These are phyloP conservation scores for Toxostoma redivivum DNA, from an alignment of 2,113 vertebrate genomes.

Conservation along the genomic window DNA sequence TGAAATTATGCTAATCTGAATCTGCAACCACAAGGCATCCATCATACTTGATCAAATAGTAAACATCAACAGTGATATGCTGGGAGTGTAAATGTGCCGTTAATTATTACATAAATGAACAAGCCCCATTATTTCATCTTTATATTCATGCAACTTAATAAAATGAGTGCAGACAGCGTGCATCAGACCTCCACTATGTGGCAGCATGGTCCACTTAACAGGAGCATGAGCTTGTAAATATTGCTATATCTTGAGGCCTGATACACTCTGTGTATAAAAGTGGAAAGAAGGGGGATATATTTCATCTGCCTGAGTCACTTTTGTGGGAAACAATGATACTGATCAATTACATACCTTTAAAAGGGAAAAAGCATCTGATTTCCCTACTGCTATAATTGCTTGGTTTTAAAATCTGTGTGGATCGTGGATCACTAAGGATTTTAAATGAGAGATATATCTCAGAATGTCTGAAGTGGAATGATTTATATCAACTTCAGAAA, in stretches of 20 bases:
- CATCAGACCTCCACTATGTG: slow-evolving; percentile 81
- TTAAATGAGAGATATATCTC: not conserved
- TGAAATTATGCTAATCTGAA: slow-evolving; percentile 90
- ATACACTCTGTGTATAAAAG: not conserved
- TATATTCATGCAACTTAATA: not conserved
- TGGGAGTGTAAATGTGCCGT: slow-evolving; percentile 75
- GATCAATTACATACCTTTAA: not conserved
- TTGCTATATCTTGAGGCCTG: not conserved
- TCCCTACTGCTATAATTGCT: not conserved
- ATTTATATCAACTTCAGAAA: not conserved
- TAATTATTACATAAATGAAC: slow-evolving; percentile 80
- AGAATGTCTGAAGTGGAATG: not conserved
- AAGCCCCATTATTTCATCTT: slow-evolving; percentile 71
- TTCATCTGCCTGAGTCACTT: not conserved
- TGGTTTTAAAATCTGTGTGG: not conserved
- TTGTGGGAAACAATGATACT: not conserved
- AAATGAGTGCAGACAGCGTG: not conserved
- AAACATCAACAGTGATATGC: slow-evolving; percentile 83
- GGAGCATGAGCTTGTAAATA: not conserved
- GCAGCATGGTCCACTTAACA: slow-evolving; percentile 85
- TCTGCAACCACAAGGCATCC: slow-evolving; percentile 92
- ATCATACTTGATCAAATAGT: slow-evolving; percentile 92
- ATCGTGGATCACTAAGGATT: not conserved
- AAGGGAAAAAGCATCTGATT: not conserved
- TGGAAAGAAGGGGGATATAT: not conserved